Percentiles rank a stretch among this genome's conserved stretches.
Conservation (phyloP, 2,797 vertebrate species). For the Antennarius maculatus region DNA sequence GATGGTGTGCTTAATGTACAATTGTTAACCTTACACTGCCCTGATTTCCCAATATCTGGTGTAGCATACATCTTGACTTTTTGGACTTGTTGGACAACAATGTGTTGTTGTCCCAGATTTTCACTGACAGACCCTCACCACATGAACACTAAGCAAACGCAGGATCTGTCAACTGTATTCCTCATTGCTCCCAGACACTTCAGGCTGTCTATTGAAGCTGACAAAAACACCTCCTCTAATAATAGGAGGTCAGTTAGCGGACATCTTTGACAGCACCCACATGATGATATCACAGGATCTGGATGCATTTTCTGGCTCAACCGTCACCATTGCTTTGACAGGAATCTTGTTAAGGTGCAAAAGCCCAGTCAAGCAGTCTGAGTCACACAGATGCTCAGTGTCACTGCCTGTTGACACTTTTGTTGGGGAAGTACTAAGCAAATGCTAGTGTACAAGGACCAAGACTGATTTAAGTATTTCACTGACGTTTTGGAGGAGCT, state of each 20-base stretch:
- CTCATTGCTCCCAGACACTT: background rate
- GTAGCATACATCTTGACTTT: background rate
- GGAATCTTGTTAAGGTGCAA: constrained; percentile 12
- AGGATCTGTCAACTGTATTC: background rate
- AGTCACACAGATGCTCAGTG: constrained; percentile 38
- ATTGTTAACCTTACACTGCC: background rate
- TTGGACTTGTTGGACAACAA: background rate
- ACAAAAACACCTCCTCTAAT: background rate
- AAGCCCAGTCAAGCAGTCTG: constrained; percentile 25
- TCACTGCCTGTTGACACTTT: constrained; percentile 36
- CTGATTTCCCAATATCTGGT: background rate
- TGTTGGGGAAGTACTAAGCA: constrained; percentile 39
- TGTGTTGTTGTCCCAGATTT: background rate
- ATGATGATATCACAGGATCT: constrained; percentile 18
- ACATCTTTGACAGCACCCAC: constrained; percentile 8
- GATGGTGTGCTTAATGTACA: background rate
- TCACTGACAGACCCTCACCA: constrained; percentile 9
- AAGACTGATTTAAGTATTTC: constrained; percentile 39
- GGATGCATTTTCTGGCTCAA: constrained; percentile 40
- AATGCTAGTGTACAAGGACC: constrained; percentile 1
- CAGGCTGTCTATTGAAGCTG: background rate
- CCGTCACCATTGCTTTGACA: constrained; percentile 3
- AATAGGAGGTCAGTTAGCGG: constrained; percentile 17
- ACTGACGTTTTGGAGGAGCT: constrained; percentile 37
- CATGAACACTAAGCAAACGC: constrained; percentile 3